phyloP scores from a whole-genome alignment of 1,140 invertebrate species.

The Hestina assimilis region DNA sequence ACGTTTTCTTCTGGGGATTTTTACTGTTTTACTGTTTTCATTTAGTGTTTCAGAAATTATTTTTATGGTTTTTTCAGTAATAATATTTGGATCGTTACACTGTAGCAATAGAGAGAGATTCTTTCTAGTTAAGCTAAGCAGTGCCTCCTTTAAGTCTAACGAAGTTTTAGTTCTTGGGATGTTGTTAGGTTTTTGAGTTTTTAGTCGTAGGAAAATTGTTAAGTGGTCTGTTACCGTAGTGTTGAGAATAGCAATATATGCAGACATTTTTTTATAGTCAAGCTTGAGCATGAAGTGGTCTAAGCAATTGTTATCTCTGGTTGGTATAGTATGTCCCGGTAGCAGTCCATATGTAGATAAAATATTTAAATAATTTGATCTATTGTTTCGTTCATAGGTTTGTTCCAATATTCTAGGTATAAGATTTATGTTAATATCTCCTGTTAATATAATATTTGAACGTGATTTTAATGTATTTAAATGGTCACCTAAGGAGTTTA shows the following conservation, averaged over 20 bases:
- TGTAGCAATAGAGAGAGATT: too few species aligned
- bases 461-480: not conserved
- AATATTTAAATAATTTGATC: conserved; percentile 10
- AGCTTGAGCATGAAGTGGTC: conserved; percentile 14
- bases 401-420: not conserved
- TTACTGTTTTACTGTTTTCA: too few species aligned
- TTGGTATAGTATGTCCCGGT: conserved; percentile 5
- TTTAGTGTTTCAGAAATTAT: too few species aligned
- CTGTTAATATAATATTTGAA: conserved; percentile 10
- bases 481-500: not conserved
- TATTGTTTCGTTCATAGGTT: conserved; percentile 8
- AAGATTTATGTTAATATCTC: conserved; percentile 16
- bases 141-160: not conserved
- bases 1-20: too few species aligned
- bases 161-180: not conserved
- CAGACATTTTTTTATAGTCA: not conserved
- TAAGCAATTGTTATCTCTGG: not conserved
- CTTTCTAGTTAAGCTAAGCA: too few species aligned
- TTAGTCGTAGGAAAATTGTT: not conserved
- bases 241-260: not conserved
- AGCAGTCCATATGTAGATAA: conserved; percentile 1
- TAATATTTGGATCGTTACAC: too few species aligned
- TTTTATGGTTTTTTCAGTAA: too few species aligned
- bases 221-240: not conserved
- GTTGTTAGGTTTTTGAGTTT: not conserved